phyloP scores from a whole-genome alignment of 2,797 vertebrate species.

The Macroramphosus scolopax region DNA sequence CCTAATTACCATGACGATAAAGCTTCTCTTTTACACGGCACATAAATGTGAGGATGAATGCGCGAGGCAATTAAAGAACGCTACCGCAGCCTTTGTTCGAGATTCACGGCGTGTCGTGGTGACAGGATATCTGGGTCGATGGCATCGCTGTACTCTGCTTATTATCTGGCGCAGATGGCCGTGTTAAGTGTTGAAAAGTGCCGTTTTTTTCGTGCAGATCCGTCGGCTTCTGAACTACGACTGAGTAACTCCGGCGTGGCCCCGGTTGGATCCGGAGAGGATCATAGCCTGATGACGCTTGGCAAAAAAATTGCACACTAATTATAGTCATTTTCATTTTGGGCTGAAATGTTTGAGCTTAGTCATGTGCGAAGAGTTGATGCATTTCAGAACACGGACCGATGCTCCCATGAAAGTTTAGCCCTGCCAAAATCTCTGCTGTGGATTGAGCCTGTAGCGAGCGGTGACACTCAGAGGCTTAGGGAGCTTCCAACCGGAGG shows the following conservation, averaged over 20 bases:
- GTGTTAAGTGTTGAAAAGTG: conserved; percentile 29
- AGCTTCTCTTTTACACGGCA: no score
- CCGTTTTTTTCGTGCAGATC: conserved; percentile 40
- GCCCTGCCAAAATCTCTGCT: conserved; percentile 65
- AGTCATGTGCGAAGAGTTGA: conserved; percentile 70
- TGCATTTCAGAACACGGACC: conserved; percentile 69
- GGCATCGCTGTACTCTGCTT: conserved; percentile 27
- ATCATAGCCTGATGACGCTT: conserved; percentile 62
- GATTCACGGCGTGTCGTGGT: conserved; percentile 10
- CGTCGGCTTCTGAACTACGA: conserved; percentile 28
- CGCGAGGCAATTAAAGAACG: neutral
- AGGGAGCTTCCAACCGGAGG: conserved; percentile 50
- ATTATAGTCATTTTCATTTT: conserved; percentile 78
- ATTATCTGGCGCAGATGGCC: conserved; percentile 27
- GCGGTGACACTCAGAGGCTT: conserved; percentile 56
- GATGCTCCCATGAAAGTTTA: conserved; percentile 52
- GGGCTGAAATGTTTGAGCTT: conserved; percentile 60
- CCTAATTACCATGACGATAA: no score
- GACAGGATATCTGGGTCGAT: conserved; percentile 19
- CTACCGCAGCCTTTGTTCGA: conserved; percentile 1
- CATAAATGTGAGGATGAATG: neutral
- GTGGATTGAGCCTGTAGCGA: conserved; percentile 54
- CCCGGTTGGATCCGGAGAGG: conserved; percentile 47
- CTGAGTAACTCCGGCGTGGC: conserved; percentile 37
- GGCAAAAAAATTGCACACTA: conserved; percentile 70